A percentile compares a stretch with the other conserved stretches of the same genome.
These are phyloP conservation scores for Ammodytes marinus DNA, from an alignment of 2,113 vertebrate genomes.

Conservation along the genomic window DNA sequence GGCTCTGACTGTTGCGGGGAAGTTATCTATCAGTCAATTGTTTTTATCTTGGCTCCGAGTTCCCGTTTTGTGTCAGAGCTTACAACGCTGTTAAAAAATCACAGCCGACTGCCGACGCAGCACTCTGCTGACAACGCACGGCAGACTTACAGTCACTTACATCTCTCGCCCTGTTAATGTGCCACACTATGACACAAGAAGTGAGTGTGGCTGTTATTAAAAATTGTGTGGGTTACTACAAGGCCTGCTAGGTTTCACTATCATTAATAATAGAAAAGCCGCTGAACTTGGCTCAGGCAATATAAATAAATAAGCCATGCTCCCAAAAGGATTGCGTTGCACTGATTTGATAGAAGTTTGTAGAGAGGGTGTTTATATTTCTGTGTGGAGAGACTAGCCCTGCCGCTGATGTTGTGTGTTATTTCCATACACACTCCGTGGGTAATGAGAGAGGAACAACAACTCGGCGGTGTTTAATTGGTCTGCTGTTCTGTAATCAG, in stretches of 20 bases:
- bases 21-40: slow-evolving; percentile 27
- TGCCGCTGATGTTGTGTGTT: slow-evolving; percentile 21
- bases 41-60: slow-evolving; percentile 23
- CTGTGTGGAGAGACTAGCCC: slow-evolving; percentile 31
- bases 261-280: slow-evolving; percentile 74
- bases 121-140: slow-evolving; percentile 36
- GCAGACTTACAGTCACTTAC: slow-evolving; percentile 47
- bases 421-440: slow-evolving; percentile 45
- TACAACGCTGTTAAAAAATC: slow-evolving; percentile 33
- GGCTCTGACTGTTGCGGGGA: slow-evolving; percentile 14
- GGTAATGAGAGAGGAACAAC: slow-evolving; percentile 76
- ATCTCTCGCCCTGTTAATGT: slow-evolving; percentile 58
- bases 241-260: slow-evolving; percentile 67
- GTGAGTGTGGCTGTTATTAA: slow-evolving; percentile 53
- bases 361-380: slow-evolving; percentile 29
- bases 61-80: slow-evolving; percentile 24
- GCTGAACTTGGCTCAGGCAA: slow-evolving; percentile 68
- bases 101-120: slow-evolving; percentile 21
- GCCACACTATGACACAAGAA: slow-evolving; percentile 52
- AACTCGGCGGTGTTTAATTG: slow-evolving; percentile 76
- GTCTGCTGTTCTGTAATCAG: slow-evolving; percentile 67
- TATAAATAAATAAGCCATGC: slow-evolving; percentile 75
- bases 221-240: slow-evolving; percentile 50
- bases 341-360: slow-evolving; percentile 53
- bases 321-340: slow-evolving; percentile 56